Base-by-base conservation (phyloP, 2,888 invertebrate genomes). In the Neoitamus cyanurus region DNA sequence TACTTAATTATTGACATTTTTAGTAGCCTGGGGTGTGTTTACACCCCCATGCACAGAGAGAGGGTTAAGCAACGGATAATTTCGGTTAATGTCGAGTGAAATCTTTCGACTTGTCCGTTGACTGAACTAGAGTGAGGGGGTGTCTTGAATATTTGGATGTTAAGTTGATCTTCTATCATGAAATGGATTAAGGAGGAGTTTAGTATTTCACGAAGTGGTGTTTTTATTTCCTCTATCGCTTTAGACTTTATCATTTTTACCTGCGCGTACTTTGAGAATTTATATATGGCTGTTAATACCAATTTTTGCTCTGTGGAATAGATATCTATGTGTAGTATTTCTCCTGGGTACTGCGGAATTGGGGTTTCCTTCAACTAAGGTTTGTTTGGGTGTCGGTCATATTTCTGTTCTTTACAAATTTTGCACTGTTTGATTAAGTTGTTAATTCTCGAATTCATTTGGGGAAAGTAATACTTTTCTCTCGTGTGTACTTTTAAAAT, bases 401-500 rank as follows among this genome's bases (percentile, higher is more conserved):
- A 31, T 37, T 72, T 84, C 6, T 42, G 48, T 48, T 85, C 58
- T 78, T 83, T 82, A 34, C 84, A 84, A 11, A 42, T 75, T 31
- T 1, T 36, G 36, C 84, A 69, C 36, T 69, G 20, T 83, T 37
- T 75, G 30, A 77, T 30, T 36, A 82, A 4, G 13, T 80, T 28
- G 15, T 85, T 42, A 25, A 85, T 75, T 84, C 58, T 82, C 0
- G 25, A 31, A n/a, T 34, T 83, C 75, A 85, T 85, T 36, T 34
- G 73, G 5, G 84, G 82, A 28, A 86, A 86, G 7, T 85, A 86
- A 30, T 42, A 84, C n/a, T 46, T 83, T 36, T 83, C 82, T 13
- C 84, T 83, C 48, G 84, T 84, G 25, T 85, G 85, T 20, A 28
- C 13, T 68, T 68, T 68, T 68, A 68, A 68, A 2, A 72, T 72